Evolutionary conservation across 2,797 vertebrate species (phyloP), one percentile per base, ranked within the genome.

Genomic region (Emydoidea blandingii): DNA sequence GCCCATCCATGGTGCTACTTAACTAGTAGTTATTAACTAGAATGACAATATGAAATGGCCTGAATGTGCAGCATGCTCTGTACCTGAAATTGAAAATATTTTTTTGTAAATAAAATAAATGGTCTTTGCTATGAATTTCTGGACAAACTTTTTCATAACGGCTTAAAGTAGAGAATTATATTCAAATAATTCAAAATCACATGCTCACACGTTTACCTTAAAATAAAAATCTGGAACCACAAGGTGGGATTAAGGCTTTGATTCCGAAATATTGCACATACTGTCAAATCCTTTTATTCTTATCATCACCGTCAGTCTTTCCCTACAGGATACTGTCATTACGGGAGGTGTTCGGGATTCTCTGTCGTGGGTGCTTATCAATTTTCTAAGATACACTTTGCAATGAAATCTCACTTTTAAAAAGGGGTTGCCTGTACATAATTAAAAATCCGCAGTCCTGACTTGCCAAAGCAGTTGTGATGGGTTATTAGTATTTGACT

Each of bases 11-110:
- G 41, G 37, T 8, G 12, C 29, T 8, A 49, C 29, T 19, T 1
- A 5, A 3, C 2, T 3, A 4, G 12, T 6, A 9, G n/a, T 4
- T 27, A 37, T 8, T 14, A 27, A 84, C 23, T 10, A 37, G 3
- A 14, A 18, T 0, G 2, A 8, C 18, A 0, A n/a, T 0, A 18
- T 27, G 15, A 25, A 54, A 54, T 0, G 31, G 53, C 12, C 1
- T 0, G 5, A 9, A 49, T 37, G 23, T 4, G 3, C n/a, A 1
- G 1, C 44, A 4, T 1, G 19, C 49, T 76, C 27, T 72, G 14
- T 1, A 2, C 37, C 15, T 2, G 1, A 74, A 15, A 37, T 31
- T 81, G 31, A 65, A 52, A 3, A 16, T 2, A 37, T 34, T 47
- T 1, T 1, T 3, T 76, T n/a, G 83, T 47, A 21, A 16, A 50